A percentile compares a stretch with the other conserved stretches of the same genome.
Evolutionary conservation across 1,140 invertebrate species (phyloP).

Genomic region (Drosophila burlai): DNA sequence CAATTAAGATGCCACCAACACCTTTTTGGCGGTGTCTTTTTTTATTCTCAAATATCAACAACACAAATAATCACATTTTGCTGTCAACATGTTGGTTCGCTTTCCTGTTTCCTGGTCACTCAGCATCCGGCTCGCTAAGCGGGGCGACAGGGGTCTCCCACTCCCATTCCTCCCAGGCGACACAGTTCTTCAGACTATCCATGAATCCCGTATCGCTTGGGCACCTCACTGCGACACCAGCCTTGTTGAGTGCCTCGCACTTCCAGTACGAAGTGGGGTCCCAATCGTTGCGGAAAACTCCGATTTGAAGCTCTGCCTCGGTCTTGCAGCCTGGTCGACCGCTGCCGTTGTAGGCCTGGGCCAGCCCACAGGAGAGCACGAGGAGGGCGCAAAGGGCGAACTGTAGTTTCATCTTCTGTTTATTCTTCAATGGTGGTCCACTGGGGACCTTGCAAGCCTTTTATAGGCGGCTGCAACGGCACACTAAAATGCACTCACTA

Average conservation of each 20-base stretch:
- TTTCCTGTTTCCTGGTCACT: conserved; percentile 29
- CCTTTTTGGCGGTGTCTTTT: conserved; percentile 30
- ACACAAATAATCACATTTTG: conserved; percentile 52
- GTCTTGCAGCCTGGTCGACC: conserved; percentile 70
- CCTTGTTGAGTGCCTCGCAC: conserved; percentile 52
- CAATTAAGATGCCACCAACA: conserved; percentile 25
- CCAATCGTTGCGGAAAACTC: conserved; percentile 63
- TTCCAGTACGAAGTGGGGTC: conserved; percentile 74
- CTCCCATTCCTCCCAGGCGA: conserved; percentile 66
- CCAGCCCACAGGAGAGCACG: conserved; percentile 33
- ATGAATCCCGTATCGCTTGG: conserved; percentile 59
- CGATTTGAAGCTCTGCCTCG: conserved; percentile 55
- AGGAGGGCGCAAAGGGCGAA: conserved; percentile 50
- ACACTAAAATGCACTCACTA: conserved; percentile 36
- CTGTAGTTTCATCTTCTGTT: conserved; percentile 65
- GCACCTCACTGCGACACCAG: conserved; percentile 48
- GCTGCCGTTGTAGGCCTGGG: conserved; percentile 49
- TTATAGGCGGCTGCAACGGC: conserved; percentile 50
- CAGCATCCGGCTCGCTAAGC: conserved; percentile 57
- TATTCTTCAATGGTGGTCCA: conserved; percentile 28
- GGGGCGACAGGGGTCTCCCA: conserved; percentile 65
- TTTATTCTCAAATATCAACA: conserved; percentile 54
- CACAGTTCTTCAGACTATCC: conserved; percentile 67
- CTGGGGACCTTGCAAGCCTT: conserved; percentile 22
- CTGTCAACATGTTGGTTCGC: conserved; percentile 22